Evolutionary conservation across 2,888 invertebrate species (phyloP).

Genomic region (Ochlodes sylvanus): DNA sequence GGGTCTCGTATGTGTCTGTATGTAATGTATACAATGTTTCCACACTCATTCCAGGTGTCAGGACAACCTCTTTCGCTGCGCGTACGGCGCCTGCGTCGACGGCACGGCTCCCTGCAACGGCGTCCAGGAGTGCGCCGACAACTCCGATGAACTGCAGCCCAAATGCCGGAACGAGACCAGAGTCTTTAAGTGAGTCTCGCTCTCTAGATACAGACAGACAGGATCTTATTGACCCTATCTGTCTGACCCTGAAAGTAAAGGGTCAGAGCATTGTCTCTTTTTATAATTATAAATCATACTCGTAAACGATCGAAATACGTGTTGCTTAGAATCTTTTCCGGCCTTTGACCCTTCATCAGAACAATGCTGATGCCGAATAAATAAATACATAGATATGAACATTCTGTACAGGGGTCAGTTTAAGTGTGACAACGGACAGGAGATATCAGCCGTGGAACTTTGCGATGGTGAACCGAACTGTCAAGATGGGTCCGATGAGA

Average conservation of each 20-base stretch:
- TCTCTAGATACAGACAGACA: no score
- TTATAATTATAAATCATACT: no score
- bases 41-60: constrained; percentile 40
- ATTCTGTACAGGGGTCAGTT: constrained; percentile 58
- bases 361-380: no score
- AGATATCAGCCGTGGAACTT: constrained; percentile 55
- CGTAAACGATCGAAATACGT: no score
- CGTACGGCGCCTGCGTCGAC: constrained; percentile 57
- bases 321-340: no score
- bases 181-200: neutral
- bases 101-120: constrained; percentile 67
- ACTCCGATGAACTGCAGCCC: constrained; percentile 71
- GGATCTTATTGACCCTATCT: no score
- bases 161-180: constrained; percentile 62
- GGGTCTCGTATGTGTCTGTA: no score
- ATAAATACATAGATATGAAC: neutral
- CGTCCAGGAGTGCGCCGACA: constrained; percentile 68
- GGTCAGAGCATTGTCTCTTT: no score
- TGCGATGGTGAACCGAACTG: constrained; percentile 69
- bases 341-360: no score
- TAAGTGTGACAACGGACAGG: constrained; percentile 59
- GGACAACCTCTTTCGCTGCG: constrained; percentile 75
- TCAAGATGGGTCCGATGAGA: constrained; percentile 70
- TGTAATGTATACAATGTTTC: neutral
- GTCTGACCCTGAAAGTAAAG: no score